These are phyloP conservation scores for Acanthococcus lagerstroemiae DNA, from an alignment of 2,888 invertebrate species.

Conservation along the genomic window DNA sequence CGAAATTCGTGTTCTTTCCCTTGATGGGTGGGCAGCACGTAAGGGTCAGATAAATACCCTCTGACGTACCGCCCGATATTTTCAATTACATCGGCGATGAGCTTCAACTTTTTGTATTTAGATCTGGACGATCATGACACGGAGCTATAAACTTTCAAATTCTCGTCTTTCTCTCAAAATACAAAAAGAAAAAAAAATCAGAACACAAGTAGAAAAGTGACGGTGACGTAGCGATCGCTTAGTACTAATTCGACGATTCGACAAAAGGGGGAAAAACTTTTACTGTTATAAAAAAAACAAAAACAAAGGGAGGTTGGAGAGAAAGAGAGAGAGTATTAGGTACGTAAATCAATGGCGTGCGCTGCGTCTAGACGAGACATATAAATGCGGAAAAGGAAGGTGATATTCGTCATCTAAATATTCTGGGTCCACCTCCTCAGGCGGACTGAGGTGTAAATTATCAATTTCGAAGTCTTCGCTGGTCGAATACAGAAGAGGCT, in stretches of 20 bases:
- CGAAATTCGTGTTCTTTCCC: too few species aligned
- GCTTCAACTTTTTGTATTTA: too few species aligned
- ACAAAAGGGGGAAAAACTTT: not conserved
- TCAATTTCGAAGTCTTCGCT: conserved; percentile 32
- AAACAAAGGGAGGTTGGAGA: not conserved
- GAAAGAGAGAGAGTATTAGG: not conserved
- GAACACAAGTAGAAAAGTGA: not conserved
- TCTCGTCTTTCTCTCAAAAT: too few species aligned
- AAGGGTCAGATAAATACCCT: not conserved
- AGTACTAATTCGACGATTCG: not conserved
- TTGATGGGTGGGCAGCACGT: too few species aligned
- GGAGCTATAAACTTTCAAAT: too few species aligned
- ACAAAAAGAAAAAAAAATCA: not conserved
- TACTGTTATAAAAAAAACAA: too few species aligned
- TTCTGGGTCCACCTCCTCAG: conserved; percentile 42
- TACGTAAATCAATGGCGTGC: not conserved
- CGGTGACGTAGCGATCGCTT: not conserved
- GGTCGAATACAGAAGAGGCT: conserved; percentile 12
- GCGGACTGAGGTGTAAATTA: conserved; percentile 37
- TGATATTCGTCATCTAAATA: conserved; percentile 16
- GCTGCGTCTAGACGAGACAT: conserved; percentile 22
- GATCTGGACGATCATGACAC: too few species aligned
- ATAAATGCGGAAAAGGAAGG: conserved; percentile 21
- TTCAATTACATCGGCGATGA: too few species aligned
- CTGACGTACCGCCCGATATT: too few species aligned